A percentile compares a stretch with the other conserved stretches of the same genome.
phyloP scores from a whole-genome alignment of 2,113 vertebrate species.

The Tonatia bakeri region DNA sequence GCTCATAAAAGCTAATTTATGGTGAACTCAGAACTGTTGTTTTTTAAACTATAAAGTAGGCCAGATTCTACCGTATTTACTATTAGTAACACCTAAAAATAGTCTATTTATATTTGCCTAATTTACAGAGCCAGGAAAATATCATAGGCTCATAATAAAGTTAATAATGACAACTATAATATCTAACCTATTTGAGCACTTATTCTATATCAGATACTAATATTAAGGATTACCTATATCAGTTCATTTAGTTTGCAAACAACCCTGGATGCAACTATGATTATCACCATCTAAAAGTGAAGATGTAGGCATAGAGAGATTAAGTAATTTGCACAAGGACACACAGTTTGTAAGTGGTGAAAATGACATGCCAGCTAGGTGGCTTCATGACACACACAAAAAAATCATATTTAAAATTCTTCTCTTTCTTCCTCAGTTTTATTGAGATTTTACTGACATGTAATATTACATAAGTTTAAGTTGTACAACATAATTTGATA shows the following conservation, averaged over 20 bases:
- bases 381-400: background rate
- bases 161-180: background rate
- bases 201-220: background rate
- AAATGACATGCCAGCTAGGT: background rate
- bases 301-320: background rate
- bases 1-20: background rate
- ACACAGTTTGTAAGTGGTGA: background rate
- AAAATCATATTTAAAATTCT: background rate
- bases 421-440: background rate
- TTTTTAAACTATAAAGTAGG: background rate
- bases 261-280: background rate
- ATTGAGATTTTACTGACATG: background rate
- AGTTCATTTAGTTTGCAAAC: background rate
- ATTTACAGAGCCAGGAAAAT: background rate
- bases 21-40: rapidly evolving
- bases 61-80: background rate
- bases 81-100: background rate
- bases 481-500: background rate
- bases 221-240: background rate
- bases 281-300: background rate
- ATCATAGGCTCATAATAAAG: background rate
- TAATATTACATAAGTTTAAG: background rate
- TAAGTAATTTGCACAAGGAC: background rate
- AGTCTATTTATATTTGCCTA: background rate
- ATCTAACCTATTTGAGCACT: background rate